Conservation (phyloP, 2,797 vertebrate genomes). For the Muscicapa striata region DNA sequence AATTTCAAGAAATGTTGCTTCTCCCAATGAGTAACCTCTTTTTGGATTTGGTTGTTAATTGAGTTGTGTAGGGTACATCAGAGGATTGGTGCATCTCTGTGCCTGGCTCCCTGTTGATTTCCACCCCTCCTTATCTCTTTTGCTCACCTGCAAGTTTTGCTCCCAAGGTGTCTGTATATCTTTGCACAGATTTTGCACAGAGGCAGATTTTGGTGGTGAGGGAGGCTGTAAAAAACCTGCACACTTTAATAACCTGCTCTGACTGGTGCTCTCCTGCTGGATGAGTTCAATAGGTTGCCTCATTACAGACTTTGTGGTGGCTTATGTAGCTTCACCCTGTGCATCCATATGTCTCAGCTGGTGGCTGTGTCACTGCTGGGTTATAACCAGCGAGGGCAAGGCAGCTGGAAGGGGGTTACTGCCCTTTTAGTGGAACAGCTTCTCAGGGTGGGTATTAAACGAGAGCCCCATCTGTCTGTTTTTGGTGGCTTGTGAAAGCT, state of each 20-base stretch:
- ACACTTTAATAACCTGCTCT: background rate
- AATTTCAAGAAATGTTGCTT: background rate
- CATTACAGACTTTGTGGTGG: conserved; percentile 4
- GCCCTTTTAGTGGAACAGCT: conserved; percentile 54
- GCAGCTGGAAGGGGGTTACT: conserved; percentile 52
- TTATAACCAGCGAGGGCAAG: background rate
- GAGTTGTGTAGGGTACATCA: background rate
- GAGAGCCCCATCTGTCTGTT: conserved; percentile 64
- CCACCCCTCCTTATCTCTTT: background rate
- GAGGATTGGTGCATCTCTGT: background rate
- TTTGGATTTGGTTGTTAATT: background rate
- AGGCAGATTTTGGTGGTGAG: background rate
- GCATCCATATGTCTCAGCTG: conserved; percentile 58
- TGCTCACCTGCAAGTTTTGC: background rate
- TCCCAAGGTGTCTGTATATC: background rate
- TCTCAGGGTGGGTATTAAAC: conserved; percentile 55
- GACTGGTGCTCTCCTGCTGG: background rate
- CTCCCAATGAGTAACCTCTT: background rate
- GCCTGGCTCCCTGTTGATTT: background rate
- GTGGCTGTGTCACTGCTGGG: conserved; percentile 20
- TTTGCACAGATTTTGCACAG: background rate
- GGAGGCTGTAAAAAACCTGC: background rate
- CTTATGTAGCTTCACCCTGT: conserved; percentile 29
- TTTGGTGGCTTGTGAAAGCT: background rate
- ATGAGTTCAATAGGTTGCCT: conserved; percentile 33